Evolutionary conservation across 2,888 invertebrate genomes (phyloP), one percentile per base, ranked within the genome.

Genomic region (Mesorhabditis belari): DNA sequence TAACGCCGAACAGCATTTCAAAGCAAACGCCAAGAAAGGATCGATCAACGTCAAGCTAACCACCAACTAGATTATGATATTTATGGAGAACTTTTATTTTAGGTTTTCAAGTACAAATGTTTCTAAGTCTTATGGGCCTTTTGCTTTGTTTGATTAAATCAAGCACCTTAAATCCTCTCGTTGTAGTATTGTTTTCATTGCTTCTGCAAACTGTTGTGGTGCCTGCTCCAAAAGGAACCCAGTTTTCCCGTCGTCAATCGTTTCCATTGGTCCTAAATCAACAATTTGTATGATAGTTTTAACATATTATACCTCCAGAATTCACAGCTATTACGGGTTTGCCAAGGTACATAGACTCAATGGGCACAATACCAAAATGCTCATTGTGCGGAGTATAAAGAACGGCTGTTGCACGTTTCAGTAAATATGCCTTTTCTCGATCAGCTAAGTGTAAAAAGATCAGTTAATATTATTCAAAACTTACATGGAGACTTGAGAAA

Each of bases 281-380:
- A n/a, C 44, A n/a, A n/a, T n/a, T n/a, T n/a, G n/a, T 19, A 26
- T 21, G 12, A 51, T 29, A 27, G 23, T n/a, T 3, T 29, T 4
- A 2, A 35, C 12, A 25, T 1, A 19, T 51, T 12, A n/a, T 51
- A 64, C 68, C 98, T 26, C 98, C 98, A 77, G 90, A 91, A 77
- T 91, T 90, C 0, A 91, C 89, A 0, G 98, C 98, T 70, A 99
- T 88, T 0, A 99, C 94, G 4, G 96, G 94, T 78, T 91, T 90
- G 3, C 87, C 85, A 81, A 88, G 88, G 81, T 91, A 91, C 98
- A 98, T 98, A 0, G 95, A 94, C 85, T 99, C 98, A 58, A 99
- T 85, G 0, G 99, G 98, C 6, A 98, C 98, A 76, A 99, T 99
- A 4, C 98, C 98, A 85, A 98, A 98, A 84, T 99, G 98, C 82